Evolutionary conservation across 2,797 vertebrate species (phyloP).

Genomic region (Harpagifer antarcticus): DNA sequence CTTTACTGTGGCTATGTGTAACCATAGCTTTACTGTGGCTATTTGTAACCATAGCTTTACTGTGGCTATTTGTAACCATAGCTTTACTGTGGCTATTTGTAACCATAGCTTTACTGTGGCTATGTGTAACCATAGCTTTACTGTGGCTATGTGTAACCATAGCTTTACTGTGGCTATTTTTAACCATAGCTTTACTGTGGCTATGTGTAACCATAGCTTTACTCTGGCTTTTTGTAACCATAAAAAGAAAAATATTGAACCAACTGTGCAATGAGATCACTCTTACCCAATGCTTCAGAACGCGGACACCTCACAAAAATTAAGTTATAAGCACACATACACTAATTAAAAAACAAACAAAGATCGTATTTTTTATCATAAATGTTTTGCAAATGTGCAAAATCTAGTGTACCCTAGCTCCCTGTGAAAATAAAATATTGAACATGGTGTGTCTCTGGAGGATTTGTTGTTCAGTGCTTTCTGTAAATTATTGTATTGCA

Average conservation of each 20-base stretch:
- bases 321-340: conserved; percentile 9
- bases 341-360: conserved; percentile 10
- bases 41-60: too few species aligned
- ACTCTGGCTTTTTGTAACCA: conserved; percentile 1
- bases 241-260: conserved; percentile 1
- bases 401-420: conserved; percentile 5
- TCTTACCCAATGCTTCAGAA: neutral
- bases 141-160: too few species aligned
- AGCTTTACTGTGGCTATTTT: too few species aligned
- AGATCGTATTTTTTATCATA: neutral
- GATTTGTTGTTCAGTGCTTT: conserved; percentile 2
- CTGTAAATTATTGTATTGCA: conserved; percentile 15
- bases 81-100: too few species aligned
- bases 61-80: too few species aligned
- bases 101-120: too few species aligned
- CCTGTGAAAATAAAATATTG: conserved; percentile 16
- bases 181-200: too few species aligned
- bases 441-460: neutral
- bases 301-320: neutral
- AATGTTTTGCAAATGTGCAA: conserved; percentile 10
- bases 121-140: too few species aligned
- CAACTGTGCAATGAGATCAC: conserved; percentile 3
- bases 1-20: too few species aligned
- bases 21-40: too few species aligned
- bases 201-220: neutral